Percentiles rank a stretch among this genome's conserved stretches.
Conservation (phyloP, 2,113 vertebrate genomes). For the Semicossyphus pulcher region DNA sequence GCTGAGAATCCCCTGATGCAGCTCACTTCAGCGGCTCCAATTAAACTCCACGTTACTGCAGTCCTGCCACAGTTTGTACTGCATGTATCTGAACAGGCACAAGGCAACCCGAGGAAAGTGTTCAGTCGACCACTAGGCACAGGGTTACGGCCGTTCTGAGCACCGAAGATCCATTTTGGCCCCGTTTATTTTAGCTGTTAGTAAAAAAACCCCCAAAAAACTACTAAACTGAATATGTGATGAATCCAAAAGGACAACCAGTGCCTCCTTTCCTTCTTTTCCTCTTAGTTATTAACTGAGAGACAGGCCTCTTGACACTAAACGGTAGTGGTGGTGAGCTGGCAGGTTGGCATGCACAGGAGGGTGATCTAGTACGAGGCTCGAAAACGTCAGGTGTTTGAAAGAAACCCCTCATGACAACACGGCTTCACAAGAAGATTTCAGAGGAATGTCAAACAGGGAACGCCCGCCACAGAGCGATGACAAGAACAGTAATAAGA, state of each 20-base stretch:
- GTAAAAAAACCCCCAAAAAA: too few species aligned
- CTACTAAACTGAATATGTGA: neutral
- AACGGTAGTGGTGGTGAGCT: conserved; percentile 10
- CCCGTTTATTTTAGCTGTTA: conserved; percentile 9
- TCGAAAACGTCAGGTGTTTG: conserved; percentile 20
- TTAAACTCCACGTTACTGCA: conserved; percentile 22
- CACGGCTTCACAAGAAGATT: conserved; percentile 9
- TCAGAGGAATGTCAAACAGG: conserved; percentile 30
- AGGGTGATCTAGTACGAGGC: conserved; percentile 4
- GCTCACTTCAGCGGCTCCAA: conserved; percentile 11
- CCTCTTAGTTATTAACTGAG: neutral
- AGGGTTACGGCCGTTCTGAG: conserved; percentile 58
- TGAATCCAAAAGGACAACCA: neutral
- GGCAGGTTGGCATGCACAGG: conserved; percentile 30
- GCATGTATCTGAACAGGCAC: conserved; percentile 47
- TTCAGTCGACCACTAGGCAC: conserved; percentile 61
- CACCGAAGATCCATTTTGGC: conserved; percentile 58
- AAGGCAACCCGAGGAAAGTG: conserved; percentile 65
- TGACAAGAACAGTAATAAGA: conserved; percentile 38
- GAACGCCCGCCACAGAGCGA: conserved; percentile 1
- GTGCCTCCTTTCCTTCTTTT: neutral
- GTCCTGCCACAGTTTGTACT: conserved; percentile 42
- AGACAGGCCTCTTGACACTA: neutral
- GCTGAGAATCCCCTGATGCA: conserved; percentile 36
- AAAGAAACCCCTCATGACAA: conserved; percentile 16